These are phyloP conservation scores for Phrynocephalus forsythii DNA, from an alignment of 2,797 vertebrate genomes.

Conservation along the genomic window DNA sequence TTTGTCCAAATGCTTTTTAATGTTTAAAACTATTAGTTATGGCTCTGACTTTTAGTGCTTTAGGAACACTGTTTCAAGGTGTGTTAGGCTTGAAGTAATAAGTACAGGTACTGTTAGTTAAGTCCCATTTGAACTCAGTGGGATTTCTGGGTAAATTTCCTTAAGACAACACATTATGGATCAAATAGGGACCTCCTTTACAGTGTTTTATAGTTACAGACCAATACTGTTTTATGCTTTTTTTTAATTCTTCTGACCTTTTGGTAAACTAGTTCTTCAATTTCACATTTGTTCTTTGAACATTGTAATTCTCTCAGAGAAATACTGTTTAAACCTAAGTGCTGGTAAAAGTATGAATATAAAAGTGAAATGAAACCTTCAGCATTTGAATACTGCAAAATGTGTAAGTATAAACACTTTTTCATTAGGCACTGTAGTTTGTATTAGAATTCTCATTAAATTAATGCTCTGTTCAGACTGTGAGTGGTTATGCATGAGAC, in stretches of 20 bases:
- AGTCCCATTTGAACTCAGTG: not conserved
- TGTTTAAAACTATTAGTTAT: not conserved
- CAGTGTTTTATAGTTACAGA: not conserved
- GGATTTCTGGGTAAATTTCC: not conserved
- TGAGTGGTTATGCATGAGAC: not conserved
- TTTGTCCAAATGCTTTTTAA: not conserved
- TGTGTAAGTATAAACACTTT: slow-evolving; percentile 23
- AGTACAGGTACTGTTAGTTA: not conserved
- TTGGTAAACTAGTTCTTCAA: not conserved
- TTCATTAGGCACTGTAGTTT: not conserved
- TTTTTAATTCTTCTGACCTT: slow-evolving; percentile 13
- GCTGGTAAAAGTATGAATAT: not conserved
- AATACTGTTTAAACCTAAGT: not conserved
- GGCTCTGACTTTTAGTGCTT: not conserved
- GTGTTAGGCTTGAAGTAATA: not conserved
- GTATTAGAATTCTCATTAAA: slow-evolving; percentile 21
- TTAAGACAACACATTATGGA: not conserved
- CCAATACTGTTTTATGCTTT: not conserved
- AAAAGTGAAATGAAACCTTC: not conserved
- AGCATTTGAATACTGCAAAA: not conserved
- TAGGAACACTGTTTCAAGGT: not conserved
- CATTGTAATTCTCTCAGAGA: not conserved
- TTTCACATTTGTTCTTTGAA: slow-evolving; percentile 6
- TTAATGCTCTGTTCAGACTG: slow-evolving; percentile 5
- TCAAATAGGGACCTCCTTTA: not conserved